Conservation (phyloP, 2,888 invertebrate genomes). For the Catocala nupta region DNA sequence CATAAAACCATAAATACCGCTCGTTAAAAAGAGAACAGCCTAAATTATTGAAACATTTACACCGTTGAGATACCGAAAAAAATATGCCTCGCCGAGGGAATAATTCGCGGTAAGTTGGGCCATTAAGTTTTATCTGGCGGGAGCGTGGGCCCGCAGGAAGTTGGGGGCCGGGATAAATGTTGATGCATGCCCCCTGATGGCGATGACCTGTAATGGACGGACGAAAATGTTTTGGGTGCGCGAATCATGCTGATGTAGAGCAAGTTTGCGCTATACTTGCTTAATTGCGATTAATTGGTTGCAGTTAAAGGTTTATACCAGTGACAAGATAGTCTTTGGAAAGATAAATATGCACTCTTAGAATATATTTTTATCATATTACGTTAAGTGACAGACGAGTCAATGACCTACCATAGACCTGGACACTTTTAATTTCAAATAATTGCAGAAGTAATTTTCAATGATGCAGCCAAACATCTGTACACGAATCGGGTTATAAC, state of each 20-base stretch:
- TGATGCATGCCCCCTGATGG: conserved; percentile 47
- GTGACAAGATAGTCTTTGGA: no score
- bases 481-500: no score
- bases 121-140: conserved; percentile 82
- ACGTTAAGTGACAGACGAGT: no score
- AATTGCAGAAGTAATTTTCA: no score
- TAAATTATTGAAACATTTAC: conserved; percentile 66
- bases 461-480: no score
- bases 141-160: conserved; percentile 47
- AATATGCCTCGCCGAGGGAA: conserved; percentile 64
- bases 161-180: conserved; percentile 45
- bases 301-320: no score
- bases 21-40: conserved; percentile 53
- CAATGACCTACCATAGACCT: no score
- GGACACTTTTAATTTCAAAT: no score
- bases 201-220: conserved; percentile 52
- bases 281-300: neutral
- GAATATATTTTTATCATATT: no score
- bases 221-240: conserved; percentile 31
- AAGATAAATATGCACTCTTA: no score
- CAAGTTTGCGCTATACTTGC: neutral
- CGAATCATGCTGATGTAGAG: no score
- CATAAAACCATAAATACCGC: conserved; percentile 57
- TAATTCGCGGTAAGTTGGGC: conserved; percentile 80
- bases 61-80: conserved; percentile 58